These are phyloP conservation scores for Hoplostethus atlanticus DNA, from an alignment of 2,797 vertebrate species.

Conservation along the genomic window DNA sequence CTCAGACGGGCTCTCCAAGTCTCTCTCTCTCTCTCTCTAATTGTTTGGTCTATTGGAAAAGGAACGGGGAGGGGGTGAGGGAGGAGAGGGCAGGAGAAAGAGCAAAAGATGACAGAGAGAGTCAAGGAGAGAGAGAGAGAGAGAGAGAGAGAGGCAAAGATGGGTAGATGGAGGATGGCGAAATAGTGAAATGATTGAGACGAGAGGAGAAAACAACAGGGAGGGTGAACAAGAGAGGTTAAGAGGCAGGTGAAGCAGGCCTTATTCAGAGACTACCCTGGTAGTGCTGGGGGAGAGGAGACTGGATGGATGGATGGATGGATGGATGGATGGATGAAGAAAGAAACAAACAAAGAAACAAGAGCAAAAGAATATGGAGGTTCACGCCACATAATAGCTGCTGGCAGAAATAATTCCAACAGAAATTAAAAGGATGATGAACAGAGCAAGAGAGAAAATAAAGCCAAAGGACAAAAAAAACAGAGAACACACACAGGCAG, in stretches of 20 bases:
- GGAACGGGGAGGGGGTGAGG: conserved; percentile 27
- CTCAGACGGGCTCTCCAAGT: background rate
- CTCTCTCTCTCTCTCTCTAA: conserved; percentile 53
- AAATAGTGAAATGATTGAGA: background rate
- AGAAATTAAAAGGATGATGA: conserved; percentile 42
- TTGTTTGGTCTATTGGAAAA: conserved; percentile 73
- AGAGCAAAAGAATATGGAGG: conserved; percentile 7
- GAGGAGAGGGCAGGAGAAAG: background rate
- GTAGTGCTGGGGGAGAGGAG: background rate
- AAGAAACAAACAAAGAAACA: background rate
- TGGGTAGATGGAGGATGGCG: background rate
- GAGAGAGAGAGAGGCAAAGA: background rate
- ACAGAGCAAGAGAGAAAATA: conserved; percentile 49
- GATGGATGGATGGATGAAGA: background rate
- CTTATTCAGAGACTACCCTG: background rate
- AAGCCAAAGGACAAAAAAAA: conserved; percentile 39
- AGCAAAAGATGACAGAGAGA: background rate
- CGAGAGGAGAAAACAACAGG: background rate
- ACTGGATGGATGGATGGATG: background rate
- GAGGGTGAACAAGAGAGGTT: background rate
- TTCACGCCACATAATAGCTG: conserved; percentile 6
- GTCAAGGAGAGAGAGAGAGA: background rate
- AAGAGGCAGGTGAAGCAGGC: conserved; percentile 4
- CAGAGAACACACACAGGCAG: conserved; percentile 30
- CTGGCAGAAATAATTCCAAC: conserved; percentile 19